Base-by-base conservation (phyloP, 2,888 invertebrate genomes). In the Hofmannophila pseudospretella region DNA sequence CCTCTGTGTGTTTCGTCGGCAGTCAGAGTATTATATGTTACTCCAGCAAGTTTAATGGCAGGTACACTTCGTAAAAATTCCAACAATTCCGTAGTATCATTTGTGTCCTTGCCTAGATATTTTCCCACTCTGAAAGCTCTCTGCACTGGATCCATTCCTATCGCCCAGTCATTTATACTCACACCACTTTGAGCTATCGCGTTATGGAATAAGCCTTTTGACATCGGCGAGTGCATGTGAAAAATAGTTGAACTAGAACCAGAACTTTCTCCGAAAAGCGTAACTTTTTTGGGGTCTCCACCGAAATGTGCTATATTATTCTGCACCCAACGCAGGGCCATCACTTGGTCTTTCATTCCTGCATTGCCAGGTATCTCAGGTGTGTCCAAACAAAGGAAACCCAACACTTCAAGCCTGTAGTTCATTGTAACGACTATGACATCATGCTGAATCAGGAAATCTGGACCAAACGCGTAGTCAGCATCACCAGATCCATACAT, bases 201-300 rank as follows among this genome's bases (percentile, higher is more conserved):
- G 52, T 67, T 70, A 39, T 79, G 63, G 34, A 85, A 84, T 12
- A 85, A 47, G 7, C 76, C 79, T 52, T 53, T 49, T 0, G 85
- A 79, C 65, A 77, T 67, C 0, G 77, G 74, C 2, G 84, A 81
- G 7, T 82, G 39, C 61, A 85, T 57, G 26, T 85, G 77, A 35
- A 64, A 69, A 0, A 75, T 78, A 0, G 73, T 75, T 7, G 75
- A 65, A 0, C 59, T 59, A 0, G 65, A 69, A 4, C 88, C 88
- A 3, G 84, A 73, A 44, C 82, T 80, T 41, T 81, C 74, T 1
- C 85, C 87, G 38, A 80, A 74, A 36, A 87, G 44, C 0, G 82
- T 81, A 14, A 81, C 55, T 39, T 75, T 72, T 4, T 71, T 50
- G 2, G 67, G 58, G 32, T 78, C 69, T 1, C 78, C 79, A 5